Evolutionary conservation across 2,888 invertebrate species (phyloP).

Genomic region (Apodemia zela): DNA sequence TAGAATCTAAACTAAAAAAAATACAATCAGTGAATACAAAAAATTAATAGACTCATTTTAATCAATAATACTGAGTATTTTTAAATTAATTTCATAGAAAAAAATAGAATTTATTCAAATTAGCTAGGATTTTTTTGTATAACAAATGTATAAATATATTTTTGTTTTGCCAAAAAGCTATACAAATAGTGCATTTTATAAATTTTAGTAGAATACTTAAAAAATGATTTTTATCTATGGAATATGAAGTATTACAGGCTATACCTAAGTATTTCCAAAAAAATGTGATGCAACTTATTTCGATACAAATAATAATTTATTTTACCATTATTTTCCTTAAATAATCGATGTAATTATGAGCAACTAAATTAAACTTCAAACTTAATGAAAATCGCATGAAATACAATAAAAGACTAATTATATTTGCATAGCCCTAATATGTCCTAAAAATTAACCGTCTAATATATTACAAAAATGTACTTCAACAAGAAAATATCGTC

Average conservation of each 20-base stretch:
- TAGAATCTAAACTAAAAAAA: conserved; percentile 8
- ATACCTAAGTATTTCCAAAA: neutral
- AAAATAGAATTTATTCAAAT: neutral
- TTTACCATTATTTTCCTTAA: conserved; percentile 30
- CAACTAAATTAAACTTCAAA: conserved; percentile 36
- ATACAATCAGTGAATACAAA: conserved; percentile 1
- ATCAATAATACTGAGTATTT: conserved; percentile 14
- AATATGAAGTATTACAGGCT: neutral
- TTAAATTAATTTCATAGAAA: conserved; percentile 14
- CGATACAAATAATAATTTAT: neutral
- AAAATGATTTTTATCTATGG: neutral
- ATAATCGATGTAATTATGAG: conserved; percentile 69
- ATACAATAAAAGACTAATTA: conserved; percentile 17
- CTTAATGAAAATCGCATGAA: conserved; percentile 12
- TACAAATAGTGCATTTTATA: conserved; percentile 11
- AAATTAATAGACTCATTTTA: conserved; percentile 10
- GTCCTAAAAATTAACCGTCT: conserved; percentile 20
- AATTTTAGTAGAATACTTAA: neutral
- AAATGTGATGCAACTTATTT: neutral
- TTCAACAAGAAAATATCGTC: conserved; percentile 24
- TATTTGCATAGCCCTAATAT: conserved; percentile 18
- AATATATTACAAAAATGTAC: conserved; percentile 26
- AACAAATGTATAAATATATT: conserved; percentile 2
- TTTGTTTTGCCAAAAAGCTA: conserved; percentile 6
- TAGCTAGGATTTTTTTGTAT: conserved; percentile 4